Conservation (phyloP, 2,888 invertebrate species). For the Erebia ligea region DNA sequence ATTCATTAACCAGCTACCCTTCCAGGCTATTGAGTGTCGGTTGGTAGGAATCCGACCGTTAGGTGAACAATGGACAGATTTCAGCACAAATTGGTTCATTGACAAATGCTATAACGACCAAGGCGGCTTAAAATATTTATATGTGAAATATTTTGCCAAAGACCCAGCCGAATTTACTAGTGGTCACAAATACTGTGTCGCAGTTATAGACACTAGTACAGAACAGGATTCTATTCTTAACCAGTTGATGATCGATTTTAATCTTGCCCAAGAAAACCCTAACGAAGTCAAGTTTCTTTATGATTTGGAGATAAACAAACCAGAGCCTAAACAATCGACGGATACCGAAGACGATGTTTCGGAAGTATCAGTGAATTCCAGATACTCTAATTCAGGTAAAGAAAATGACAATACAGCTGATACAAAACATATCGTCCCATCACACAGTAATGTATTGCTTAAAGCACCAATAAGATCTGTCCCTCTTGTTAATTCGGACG, state of each 20-base stretch:
- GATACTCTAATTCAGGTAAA: not conserved
- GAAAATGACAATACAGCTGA: conserved; percentile 16
- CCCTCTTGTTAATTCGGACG: conserved; percentile 57
- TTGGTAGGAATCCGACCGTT: conserved; percentile 79
- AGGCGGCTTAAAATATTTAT: conserved; percentile 68
- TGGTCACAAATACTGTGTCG: conserved; percentile 76
- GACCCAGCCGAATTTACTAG: conserved; percentile 61
- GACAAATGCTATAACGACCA: conserved; percentile 68
- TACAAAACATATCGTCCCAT: not conserved
- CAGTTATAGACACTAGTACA: conserved; percentile 73
- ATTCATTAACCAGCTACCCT: conserved; percentile 81
- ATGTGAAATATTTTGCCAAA: conserved; percentile 68
- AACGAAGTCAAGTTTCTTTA: conserved; percentile 58
- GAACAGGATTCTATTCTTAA: conserved; percentile 74
- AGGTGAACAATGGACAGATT: conserved; percentile 77
- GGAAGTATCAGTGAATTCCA: conserved; percentile 34
- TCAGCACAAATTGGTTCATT: conserved; percentile 78
- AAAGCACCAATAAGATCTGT: conserved; percentile 57
- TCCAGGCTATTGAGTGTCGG: conserved; percentile 86
- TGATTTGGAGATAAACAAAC: conserved; percentile 25
- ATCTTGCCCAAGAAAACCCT: conserved; percentile 65
- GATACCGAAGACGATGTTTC: conserved; percentile 42
- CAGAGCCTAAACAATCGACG: conserved; percentile 21
- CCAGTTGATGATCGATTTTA: conserved; percentile 73
- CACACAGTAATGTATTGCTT: conserved; percentile 35